Base-by-base conservation (phyloP, 2,888 invertebrate genomes). In the Mechanitis messenoides region DNA sequence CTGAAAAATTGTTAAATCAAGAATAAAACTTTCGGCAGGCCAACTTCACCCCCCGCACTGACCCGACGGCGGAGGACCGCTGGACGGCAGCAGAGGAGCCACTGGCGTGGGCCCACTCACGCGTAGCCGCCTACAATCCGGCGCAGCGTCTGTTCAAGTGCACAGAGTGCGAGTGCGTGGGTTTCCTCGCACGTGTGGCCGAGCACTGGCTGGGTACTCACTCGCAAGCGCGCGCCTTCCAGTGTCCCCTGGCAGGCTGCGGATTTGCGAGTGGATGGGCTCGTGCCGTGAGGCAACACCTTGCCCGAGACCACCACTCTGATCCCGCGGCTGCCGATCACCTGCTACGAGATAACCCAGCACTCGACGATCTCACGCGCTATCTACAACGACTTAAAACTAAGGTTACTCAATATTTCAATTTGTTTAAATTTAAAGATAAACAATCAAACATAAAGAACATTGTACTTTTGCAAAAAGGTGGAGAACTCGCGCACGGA, bases 91-190 rank as follows among this genome's bases (percentile, higher is more conserved):
- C 93, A 71, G 94, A 94, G 70, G 94, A 94, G 77, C 91, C 91
- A 66, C 89, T 95, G 63, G 92, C 92, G 66, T 95, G 94, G 93
- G 94, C 94, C 65, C 93, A 93, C 75, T 95, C 95, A 50, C 94
- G 95, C 84, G 92, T 96, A 66, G 95, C 95, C 60, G 93, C 94
- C 70, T 96, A 95, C 85, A 95, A 94, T 85, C 93, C 94, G 2
- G 92, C 93, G 62, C 94, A 94, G 82, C 93, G 94, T 64, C 89
- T 94, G 59, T 94, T 94, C 85, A 92, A 94, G 75, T 94, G 95
- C 83, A 91, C 93, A 56, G 94, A 94, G 76, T 95, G 95, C 84
- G 94, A 94, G 78, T 94, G 93, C 83, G 93, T 94, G 20, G 94
- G 94, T 33, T 94, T 94, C 81, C 88, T 94, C 65, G 92, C 93